Base-by-base conservation (phyloP, 2,888 invertebrate species). In the Rutpela maculata region DNA sequence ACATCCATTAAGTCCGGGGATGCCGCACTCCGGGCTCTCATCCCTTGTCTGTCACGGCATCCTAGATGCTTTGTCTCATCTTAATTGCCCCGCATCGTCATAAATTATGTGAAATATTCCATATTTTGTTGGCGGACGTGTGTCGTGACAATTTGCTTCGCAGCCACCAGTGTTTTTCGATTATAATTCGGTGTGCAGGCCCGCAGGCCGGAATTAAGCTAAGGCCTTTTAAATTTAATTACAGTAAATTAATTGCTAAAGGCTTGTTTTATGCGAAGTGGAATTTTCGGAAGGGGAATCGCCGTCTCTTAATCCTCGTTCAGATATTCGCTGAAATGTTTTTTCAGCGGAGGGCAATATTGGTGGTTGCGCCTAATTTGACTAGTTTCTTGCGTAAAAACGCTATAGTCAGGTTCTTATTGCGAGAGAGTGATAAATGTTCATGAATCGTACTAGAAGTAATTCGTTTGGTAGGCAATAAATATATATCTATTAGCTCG, bases 1-100 rank as follows among this genome's bases (percentile, higher is more conserved):
- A 81, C 83, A 82, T 81, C 80, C 82, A 82, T 82, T 82, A 82
- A 77, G 77, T 65, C 26, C 78, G 65, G 63, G 71, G 73, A 55
- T 17, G 63, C 60, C 56, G 55, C 63, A 62, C 75, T 69, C 62
- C 63, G 31, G 31, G 76, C 71, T 73, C 76, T 78, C 76, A 76
- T 78, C 76, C 76, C 76, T 38, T 72, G 78, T 79, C 79, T 81
- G 79, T 79, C 79, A 76, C 78, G 66, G 76, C 75, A 68, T 76
- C 77, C 77, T 74, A 75, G 76, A 78, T 69, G 81, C 79, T 81
- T 81, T 81, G 81, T 79, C 75, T 78, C 75, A 55, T 77, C 81
- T 81, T 81, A 79, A 81, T 81, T 81, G 81, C 74, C 76, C 66
- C 78, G 78, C 78, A 78, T 75, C 78, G 78, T 63, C 74, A 68